Percentiles rank a stretch among this genome's conserved stretches.
phyloP scores from a whole-genome alignment of 2,888 invertebrate species.

The Acrocera orbiculus region DNA sequence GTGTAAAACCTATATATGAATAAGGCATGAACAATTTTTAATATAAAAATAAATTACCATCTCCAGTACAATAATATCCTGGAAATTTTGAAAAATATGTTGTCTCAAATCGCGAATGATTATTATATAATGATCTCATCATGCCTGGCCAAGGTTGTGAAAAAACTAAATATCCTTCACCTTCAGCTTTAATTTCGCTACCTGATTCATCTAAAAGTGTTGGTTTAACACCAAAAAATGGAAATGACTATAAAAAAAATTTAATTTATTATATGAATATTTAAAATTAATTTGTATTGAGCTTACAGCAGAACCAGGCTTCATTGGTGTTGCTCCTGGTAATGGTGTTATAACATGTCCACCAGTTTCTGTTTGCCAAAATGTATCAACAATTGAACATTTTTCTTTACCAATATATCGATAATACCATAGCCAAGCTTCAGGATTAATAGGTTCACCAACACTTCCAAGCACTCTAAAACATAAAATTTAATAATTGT shows the following conservation, averaged over 20 bases:
- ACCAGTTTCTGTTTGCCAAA: constrained; percentile 99
- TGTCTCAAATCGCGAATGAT: constrained; percentile 75
- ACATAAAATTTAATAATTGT: constrained; percentile 17
- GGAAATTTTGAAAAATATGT: constrained; percentile 93
- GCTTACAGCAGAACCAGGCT: constrained; percentile 93
- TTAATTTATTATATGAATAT: background rate
- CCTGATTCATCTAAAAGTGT: constrained; percentile 77
- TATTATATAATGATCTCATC: constrained; percentile 85
- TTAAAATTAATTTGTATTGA: background rate
- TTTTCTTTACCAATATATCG: constrained; percentile 58
- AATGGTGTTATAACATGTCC: constrained; percentile 92
- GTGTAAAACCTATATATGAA: no score
- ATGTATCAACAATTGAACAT: constrained; percentile 93
- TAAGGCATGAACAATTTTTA: no score
- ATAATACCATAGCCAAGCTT: constrained; percentile 96
- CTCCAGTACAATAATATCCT: constrained; percentile 95
- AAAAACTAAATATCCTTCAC: constrained; percentile 91
- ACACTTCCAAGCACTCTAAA: constrained; percentile 84
- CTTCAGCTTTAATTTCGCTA: constrained; percentile 63
- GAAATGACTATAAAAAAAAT: constrained; percentile 51
- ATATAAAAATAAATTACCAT: constrained; percentile 48
- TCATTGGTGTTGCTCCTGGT: constrained; percentile 91
- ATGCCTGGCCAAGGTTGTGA: constrained; percentile 95
- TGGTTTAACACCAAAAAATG: constrained; percentile 94
- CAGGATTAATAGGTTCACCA: constrained; percentile 97